Base-by-base conservation (phyloP, 2,888 invertebrate genomes). In the Acanthosoma haemorrhoidale region DNA sequence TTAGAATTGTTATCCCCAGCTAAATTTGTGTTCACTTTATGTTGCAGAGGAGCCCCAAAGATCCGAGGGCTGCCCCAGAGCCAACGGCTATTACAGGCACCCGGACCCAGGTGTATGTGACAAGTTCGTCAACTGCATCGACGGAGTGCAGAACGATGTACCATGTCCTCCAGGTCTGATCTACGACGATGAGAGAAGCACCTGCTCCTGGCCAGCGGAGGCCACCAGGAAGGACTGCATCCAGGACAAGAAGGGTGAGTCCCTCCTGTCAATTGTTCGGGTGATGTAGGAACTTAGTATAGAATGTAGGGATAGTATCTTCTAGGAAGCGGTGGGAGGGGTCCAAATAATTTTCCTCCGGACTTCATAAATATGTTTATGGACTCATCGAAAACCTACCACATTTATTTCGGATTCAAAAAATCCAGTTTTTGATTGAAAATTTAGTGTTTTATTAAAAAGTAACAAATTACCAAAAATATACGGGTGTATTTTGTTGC, bases 71-170 rank as follows among this genome's bases (percentile, higher is more conserved):
- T 92, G 91, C 78, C 90, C 90, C 2, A 84, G 91, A 72, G 88
- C 88, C 41, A 91, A 91, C 77, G 91, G 91, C 68, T 89, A 88
- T 79, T 92, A 88, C 83, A 85, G 84, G 61, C 90, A 91, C 78
- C 86, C 87, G 57, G 89, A 91, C 78, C 87, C 87, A 3, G 79
- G 84, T 80, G 85, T 87, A 0, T 92, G 91, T 77, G 88, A 89
- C 79, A 88, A 89, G 78, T 92, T 91, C 81, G 85, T 87, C 79
- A 90, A 88, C 80, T 91, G 90, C 78, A 87, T 89, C 3, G 89
- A 91, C 75, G 91, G 91, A 0, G 79, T 83, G 0, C 85, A 88
- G 51, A 85, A 87, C 75, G 85, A 85, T 77, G 82, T 84, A 75
- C 86, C 87, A 0, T 84, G 84, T 74, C 89, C 91, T 0, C 87